Conservation (phyloP, 2,113 vertebrate genomes). For the Tragelaphus imberbis region DNA sequence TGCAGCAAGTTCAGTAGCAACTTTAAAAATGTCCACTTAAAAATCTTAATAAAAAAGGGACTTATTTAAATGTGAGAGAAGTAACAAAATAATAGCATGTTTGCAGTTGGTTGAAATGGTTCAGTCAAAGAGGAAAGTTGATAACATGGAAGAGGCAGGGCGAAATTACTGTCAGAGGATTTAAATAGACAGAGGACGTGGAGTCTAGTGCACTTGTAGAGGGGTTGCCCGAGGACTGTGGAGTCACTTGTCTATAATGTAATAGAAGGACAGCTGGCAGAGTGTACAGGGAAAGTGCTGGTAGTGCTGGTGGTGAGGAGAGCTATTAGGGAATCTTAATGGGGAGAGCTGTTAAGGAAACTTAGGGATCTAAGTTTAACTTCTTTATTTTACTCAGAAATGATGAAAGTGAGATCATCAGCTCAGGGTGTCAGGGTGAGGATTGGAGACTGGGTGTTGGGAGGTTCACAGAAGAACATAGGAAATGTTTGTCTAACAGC, state of each 20-base stretch:
- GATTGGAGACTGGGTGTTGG: background rate
- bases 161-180: background rate
- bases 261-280: background rate
- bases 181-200: background rate
- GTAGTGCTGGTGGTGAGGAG: background rate
- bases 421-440: background rate
- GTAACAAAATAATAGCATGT: background rate
- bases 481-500: background rate
- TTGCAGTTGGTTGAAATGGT: background rate
- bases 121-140: background rate
- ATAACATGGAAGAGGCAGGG: background rate
- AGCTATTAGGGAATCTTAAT: rapidly evolving
- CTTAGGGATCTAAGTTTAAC: background rate
- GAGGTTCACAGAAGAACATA: background rate
- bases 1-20: background rate
- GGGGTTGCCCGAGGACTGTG: background rate
- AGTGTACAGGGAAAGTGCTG: background rate
- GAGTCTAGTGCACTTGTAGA: background rate
- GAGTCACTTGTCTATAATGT: background rate
- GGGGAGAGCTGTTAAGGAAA: background rate
- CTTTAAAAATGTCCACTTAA: background rate
- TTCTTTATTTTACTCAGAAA: background rate
- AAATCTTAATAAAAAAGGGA: background rate
- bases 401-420: background rate
- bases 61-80: background rate